phyloP scores from a whole-genome alignment of 2,888 invertebrate species.

The Drosophila pullipes region DNA sequence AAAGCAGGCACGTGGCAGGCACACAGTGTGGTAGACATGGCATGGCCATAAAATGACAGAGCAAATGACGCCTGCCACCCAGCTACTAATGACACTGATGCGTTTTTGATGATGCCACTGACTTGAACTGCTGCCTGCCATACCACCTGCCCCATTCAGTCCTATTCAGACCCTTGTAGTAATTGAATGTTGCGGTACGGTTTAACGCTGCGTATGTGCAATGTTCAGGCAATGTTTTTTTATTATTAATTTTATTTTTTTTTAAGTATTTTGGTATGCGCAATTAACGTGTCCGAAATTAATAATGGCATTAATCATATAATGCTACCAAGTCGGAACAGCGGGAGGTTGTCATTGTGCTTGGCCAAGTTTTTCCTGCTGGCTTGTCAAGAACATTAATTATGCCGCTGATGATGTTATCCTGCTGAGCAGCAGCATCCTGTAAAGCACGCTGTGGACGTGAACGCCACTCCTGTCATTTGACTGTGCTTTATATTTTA shows the following conservation, averaged over 20 bases:
- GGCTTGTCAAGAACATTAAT: conserved; percentile 68
- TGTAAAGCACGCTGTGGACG: conserved; percentile 6
- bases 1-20: conserved; percentile 49
- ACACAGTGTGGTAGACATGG: conserved; percentile 31
- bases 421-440: conserved; percentile 41
- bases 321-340: conserved; percentile 4
- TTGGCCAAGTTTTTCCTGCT: conserved; percentile 20
- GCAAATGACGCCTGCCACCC: conserved; percentile 48
- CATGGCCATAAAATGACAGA: conserved; percentile 73
- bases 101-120: conserved; percentile 80
- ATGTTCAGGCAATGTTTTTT: conserved; percentile 57
- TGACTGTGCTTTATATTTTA: conserved; percentile 10
- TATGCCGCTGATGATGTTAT: conserved; percentile 43
- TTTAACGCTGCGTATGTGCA: conserved; percentile 72
- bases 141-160: conserved; percentile 8
- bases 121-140: conserved; percentile 29
- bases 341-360: conserved; percentile 14
- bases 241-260: no score
- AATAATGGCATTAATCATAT: conserved; percentile 77
- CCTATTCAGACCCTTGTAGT: conserved; percentile 18
- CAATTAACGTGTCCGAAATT: conserved; percentile 69
- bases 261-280: conserved; percentile 15
- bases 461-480: no score
- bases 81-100: conserved; percentile 73
- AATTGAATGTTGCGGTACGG: conserved; percentile 65